A percentile compares a stretch with the other conserved stretches of the same genome.
These are phyloP conservation scores for Semicossyphus pulcher DNA, from an alignment of 2,113 vertebrate species.

Conservation along the genomic window DNA sequence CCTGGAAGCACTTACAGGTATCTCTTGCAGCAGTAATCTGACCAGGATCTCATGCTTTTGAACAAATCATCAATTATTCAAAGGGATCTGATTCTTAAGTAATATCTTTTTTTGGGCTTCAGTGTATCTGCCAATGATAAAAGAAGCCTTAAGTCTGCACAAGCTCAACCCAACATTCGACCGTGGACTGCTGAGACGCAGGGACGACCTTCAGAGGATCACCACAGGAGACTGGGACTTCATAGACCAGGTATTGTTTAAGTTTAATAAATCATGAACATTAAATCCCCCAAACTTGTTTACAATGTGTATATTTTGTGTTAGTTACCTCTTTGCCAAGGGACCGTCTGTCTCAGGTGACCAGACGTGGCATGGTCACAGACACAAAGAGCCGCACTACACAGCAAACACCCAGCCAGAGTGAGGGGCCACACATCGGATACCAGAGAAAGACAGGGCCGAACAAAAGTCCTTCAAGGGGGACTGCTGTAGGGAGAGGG, in stretches of 20 bases:
- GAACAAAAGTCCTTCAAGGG: conserved; percentile 11
- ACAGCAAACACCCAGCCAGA: conserved; percentile 12
- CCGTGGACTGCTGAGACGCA: conserved; percentile 54
- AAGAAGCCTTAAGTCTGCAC: conserved; percentile 49
- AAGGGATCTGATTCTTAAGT: background rate
- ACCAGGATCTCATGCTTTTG: conserved; percentile 23
- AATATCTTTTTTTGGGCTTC: conserved; percentile 64
- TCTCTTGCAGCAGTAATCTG: conserved; percentile 7
- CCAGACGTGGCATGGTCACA: conserved; percentile 78
- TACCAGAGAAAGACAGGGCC: conserved; percentile 1
- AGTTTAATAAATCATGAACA: no score
- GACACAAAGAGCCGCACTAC: conserved; percentile 44
- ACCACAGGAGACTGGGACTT: conserved; percentile 68
- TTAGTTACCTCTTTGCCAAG: conserved; percentile 76
- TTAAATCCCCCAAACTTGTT: background rate
- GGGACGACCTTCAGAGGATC: conserved; percentile 28
- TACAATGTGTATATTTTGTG: background rate
- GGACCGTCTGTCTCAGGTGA: conserved; percentile 80
- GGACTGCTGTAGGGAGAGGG: conserved; percentile 13
- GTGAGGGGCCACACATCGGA: conserved; percentile 3
- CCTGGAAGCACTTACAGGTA: conserved; percentile 61
- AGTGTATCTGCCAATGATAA: conserved; percentile 52
- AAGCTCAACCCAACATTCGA: conserved; percentile 21
- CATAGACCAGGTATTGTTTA: conserved; percentile 79
- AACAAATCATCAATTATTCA: background rate